Percentiles rank a stretch among this genome's conserved stretches.
These are phyloP conservation scores for Patella caerulea DNA, from an alignment of 2,888 invertebrate genomes.

Conservation along the genomic window DNA sequence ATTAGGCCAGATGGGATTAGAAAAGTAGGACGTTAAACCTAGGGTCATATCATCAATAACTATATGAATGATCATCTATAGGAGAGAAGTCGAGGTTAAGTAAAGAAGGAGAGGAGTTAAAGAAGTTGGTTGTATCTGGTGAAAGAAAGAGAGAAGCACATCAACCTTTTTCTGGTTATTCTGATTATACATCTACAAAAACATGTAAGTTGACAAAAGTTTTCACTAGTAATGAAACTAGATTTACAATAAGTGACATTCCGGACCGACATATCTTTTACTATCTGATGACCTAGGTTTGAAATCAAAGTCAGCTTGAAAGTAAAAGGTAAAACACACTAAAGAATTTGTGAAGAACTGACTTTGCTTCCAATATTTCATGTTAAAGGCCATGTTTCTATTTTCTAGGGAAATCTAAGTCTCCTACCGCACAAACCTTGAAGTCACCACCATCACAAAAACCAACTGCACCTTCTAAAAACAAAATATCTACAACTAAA, in stretches of 20 bases:
- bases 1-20: too few species aligned
- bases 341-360: too few species aligned
- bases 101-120: conserved; percentile 52
- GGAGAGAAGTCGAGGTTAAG: conserved; percentile 44
- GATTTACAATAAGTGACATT: too few species aligned
- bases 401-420: conserved; percentile 21
- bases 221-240: too few species aligned
- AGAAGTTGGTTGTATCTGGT: conserved; percentile 44
- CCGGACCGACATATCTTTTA: too few species aligned
- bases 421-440: not conserved
- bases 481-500: conserved; percentile 5
- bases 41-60: too few species aligned
- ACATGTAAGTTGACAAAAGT: not conserved
- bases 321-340: too few species aligned
- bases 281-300: too few species aligned
- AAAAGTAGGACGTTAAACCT: too few species aligned
- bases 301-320: too few species aligned
- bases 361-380: too few species aligned
- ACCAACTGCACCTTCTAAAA: not conserved
- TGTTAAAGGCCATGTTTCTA: not conserved
- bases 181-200: not conserved
- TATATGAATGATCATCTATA: too few species aligned
- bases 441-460: not conserved
- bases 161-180: conserved; percentile 35
- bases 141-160: conserved; percentile 49